Evolutionary conservation across 2,797 vertebrate genomes (phyloP).

Genomic region (Alcedo quadribrachys): DNA sequence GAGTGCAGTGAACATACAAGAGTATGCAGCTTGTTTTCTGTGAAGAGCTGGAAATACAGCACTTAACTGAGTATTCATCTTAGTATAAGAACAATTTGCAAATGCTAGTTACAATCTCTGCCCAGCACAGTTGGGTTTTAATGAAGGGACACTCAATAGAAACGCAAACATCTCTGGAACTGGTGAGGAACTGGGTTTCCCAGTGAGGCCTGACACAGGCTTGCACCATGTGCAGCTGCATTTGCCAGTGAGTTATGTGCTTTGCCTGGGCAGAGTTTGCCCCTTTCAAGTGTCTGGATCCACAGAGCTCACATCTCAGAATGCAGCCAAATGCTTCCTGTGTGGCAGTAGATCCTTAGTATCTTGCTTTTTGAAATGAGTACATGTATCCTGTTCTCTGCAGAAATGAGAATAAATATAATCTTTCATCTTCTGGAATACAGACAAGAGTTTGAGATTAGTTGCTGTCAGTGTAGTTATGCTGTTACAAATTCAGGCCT

Average conservation of each 20-base stretch:
- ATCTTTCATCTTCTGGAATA: background rate
- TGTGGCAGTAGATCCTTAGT: background rate
- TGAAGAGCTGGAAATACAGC: background rate
- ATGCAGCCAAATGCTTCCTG: background rate
- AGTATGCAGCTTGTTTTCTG: background rate
- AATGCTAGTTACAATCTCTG: background rate
- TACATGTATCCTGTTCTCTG: background rate
- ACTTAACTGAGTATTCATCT: background rate
- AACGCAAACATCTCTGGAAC: background rate
- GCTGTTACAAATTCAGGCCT: background rate
- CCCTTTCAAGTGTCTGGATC: background rate
- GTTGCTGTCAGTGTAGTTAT: background rate
- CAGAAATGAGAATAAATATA: background rate
- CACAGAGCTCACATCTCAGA: background rate
- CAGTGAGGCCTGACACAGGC: background rate
- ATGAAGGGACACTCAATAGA: background rate
- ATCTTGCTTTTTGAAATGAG: background rate
- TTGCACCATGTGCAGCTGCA: background rate
- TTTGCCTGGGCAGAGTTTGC: background rate
- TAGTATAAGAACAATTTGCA: background rate
- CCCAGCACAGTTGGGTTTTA: background rate
- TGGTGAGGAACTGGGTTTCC: background rate
- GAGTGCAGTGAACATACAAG: background rate
- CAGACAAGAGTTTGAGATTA: background rate
- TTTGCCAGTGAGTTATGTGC: background rate